Base-by-base conservation (phyloP, 2,113 vertebrate genomes). In the Cyanoderma ruficeps region DNA sequence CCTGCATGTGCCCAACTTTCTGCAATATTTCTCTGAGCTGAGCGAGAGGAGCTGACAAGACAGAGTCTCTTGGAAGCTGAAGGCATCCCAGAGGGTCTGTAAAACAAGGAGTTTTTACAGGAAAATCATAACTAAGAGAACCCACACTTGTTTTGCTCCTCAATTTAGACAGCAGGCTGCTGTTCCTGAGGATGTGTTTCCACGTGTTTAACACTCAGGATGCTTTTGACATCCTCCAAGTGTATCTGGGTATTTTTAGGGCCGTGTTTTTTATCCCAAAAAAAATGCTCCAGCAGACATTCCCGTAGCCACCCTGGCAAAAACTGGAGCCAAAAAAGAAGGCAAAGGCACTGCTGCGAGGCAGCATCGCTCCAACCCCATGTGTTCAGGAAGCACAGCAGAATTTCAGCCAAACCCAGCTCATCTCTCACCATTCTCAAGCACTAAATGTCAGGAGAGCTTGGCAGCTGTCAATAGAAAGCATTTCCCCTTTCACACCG, bases 251-350 rank as follows among this genome's bases (percentile, higher is more conserved):
- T 81, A 70, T 88, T 93, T 95, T 94, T 74, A 86, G 64, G 56
- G 7, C 30, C 0, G 0, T 44, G 0, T 10, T 59, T 72, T 74
- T 78, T 39, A 31, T 53, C 16, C 15, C 56, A 33, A 59, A 37
- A 37, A 72, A 59, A 44, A 21, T 4, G 23, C 25, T 90, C 22
- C 31, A 55, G 63, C 11, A 86, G 59, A 27, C 5, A 7, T 59
- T 74, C 35, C 47, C 24, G 59, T 7, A 61, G 79, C 55, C 42
- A 61, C 13, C 30, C 49, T 60, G 81, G 52, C 81, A 83, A 22
- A 50, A 72, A 27, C 37, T 60, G 11, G 42, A 65, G 76, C 21
- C 59, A 39, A 77, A 72, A 72, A 59, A 17, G 35, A 31, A 93
- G 22, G 53, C n/a, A 76, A 42, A 87, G 20, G 41, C 80, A 74